These are phyloP conservation scores for Phasianus colchicus DNA, from an alignment of 2,113 vertebrate genomes.

Conservation along the genomic window DNA sequence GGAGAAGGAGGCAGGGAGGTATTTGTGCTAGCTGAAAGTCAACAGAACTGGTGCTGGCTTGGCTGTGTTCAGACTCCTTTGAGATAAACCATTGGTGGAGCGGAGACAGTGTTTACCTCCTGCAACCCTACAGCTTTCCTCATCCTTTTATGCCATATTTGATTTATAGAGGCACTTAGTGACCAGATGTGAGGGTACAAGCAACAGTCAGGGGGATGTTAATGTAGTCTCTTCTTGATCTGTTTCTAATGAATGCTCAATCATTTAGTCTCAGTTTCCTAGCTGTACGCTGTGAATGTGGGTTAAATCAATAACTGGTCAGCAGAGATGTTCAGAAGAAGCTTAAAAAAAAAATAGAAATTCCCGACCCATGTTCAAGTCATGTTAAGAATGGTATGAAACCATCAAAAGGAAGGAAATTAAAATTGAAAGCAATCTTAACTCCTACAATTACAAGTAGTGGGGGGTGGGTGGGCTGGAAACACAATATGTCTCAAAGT, in stretches of 20 bases:
- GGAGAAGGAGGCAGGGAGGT: neutral
- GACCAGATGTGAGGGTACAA: slow-evolving; percentile 45
- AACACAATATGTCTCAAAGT: neutral
- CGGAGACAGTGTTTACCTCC: neutral
- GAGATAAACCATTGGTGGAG: neutral
- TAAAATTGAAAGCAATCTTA: slow-evolving; percentile 40
- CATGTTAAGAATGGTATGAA: neutral
- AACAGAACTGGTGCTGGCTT: neutral
- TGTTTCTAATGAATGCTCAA: slow-evolving; percentile 35
- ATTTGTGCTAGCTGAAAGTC: neutral
- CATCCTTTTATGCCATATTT: slow-evolving; percentile 39
- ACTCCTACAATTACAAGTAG: neutral
- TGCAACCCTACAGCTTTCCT: neutral
- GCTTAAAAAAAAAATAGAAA: neutral
- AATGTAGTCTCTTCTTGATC: neutral
- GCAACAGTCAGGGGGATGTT: neutral
- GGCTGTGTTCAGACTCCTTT: neutral
- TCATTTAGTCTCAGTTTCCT: slow-evolving; percentile 2
- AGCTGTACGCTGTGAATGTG: neutral
- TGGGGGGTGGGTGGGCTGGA: neutral
- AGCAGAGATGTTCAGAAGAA: neutral
- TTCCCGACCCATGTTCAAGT: neutral
- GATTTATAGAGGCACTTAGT: slow-evolving; percentile 56
- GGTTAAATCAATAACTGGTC: slow-evolving; percentile 1
- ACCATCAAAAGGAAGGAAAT: slow-evolving; percentile 57